Conservation (phyloP, 23 tunicate genomes). For the Ascidia mentula region DNA sequence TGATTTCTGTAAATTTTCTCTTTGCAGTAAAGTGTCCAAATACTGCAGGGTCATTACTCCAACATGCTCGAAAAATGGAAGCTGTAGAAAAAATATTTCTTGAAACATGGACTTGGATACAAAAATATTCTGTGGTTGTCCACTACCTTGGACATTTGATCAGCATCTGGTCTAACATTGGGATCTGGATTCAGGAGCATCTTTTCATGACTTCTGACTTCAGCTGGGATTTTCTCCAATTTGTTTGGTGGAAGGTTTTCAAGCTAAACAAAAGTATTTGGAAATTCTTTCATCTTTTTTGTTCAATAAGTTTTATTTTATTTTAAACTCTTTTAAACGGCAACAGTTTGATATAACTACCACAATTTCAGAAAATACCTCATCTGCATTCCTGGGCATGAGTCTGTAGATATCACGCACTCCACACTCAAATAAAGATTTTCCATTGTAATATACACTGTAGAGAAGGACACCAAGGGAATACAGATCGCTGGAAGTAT, state of each 20-base stretch:
- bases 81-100: constrained; percentile 27
- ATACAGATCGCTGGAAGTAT: constrained; percentile 67
- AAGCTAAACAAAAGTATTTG: constrained; percentile 35
- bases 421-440: constrained; percentile 37
- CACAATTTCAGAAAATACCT: constrained; percentile 30
- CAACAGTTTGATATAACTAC: neutral
- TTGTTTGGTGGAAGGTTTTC: constrained; percentile 38
- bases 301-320: too few relatives aligned
- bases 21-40: constrained; percentile 80
- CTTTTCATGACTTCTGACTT: constrained; percentile 79
- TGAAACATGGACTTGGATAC: too few relatives aligned
- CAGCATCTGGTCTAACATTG: constrained; percentile 79
- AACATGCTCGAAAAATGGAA: constrained; percentile 89
- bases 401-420: constrained; percentile 51
- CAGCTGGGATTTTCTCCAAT: constrained; percentile 72
- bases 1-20: constrained; percentile 79
- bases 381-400: constrained; percentile 46
- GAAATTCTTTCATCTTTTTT: too few relatives aligned
- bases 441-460: constrained; percentile 72
- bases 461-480: constrained; percentile 91
- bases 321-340: too few relatives aligned
- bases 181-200: constrained; percentile 90
- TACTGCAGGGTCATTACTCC: constrained; percentile 92
- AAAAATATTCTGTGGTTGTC: neutral
- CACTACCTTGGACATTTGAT: constrained; percentile 78